Percentiles rank a stretch among this genome's conserved stretches.
phyloP scores from a whole-genome alignment of 1,140 invertebrate species.

The Calliphora vicina region DNA sequence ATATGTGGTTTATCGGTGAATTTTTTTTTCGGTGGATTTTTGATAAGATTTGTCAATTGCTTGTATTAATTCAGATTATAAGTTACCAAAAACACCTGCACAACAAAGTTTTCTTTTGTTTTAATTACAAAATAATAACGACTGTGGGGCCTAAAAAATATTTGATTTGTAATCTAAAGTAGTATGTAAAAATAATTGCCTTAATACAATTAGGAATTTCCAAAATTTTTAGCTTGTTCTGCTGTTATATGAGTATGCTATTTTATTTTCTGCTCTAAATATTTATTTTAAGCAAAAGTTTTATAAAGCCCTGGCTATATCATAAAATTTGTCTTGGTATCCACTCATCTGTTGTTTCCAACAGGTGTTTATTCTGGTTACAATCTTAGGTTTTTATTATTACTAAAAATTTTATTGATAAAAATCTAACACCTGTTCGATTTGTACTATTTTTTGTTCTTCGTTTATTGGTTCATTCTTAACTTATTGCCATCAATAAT shows the following conservation, averaged over 20 bases:
- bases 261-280: no score
- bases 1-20: not conserved
- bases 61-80: not conserved
- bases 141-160: no score
- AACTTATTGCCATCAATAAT: not conserved
- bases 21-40: not conserved
- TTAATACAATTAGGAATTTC: no score
- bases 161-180: no score
- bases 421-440: not conserved
- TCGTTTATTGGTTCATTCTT: not conserved
- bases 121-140: not conserved
- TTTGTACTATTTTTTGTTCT: not conserved
- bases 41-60: conserved; percentile 22
- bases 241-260: no score
- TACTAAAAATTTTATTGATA: not conserved
- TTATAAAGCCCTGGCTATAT: no score
- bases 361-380: not conserved
- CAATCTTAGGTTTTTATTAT: not conserved
- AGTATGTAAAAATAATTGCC: no score
- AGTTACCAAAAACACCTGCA: not conserved
- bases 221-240: no score
- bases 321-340: not conserved
- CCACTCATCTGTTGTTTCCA: not conserved
- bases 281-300: no score
- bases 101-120: not conserved